These are phyloP conservation scores for Musca vetustissima DNA, from an alignment of 1,140 invertebrate genomes.

Conservation along the genomic window DNA sequence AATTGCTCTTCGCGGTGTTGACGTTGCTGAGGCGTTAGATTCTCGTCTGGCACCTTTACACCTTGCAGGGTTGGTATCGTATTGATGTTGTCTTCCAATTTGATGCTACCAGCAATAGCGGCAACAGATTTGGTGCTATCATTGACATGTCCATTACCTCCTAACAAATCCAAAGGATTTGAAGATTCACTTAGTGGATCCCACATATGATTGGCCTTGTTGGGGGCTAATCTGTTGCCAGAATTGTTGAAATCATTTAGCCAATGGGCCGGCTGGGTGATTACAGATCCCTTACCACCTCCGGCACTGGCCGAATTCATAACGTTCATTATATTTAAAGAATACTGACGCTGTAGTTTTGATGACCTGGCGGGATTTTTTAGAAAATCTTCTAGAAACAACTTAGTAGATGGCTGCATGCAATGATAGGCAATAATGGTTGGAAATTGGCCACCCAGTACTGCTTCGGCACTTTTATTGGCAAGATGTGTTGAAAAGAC, in stretches of 20 bases:
- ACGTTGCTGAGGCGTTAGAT: constrained; percentile 92
- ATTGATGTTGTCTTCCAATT: too few species aligned
- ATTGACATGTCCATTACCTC: too few species aligned
- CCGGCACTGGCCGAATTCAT: constrained; percentile 17
- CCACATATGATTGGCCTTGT: too few species aligned
- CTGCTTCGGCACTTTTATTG: constrained; percentile 92
- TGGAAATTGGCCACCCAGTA: constrained; percentile 83
- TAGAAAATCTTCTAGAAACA: constrained; percentile 86
- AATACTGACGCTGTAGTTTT: constrained; percentile 65
- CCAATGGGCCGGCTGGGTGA: constrained; percentile 26
- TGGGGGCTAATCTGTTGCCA: constrained; percentile 27
- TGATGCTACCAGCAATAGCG: too few species aligned
- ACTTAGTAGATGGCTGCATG: constrained; percentile 91
- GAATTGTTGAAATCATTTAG: constrained; percentile 22
- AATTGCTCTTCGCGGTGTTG: constrained; percentile 91
- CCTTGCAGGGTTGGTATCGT: constrained; percentile 66
- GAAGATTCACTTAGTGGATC: too few species aligned
- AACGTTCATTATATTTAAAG: constrained; percentile 31
- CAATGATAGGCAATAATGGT: constrained; percentile 95
- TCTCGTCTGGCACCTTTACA: constrained; percentile 93
- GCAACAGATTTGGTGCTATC: too few species aligned
- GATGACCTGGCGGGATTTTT: constrained; percentile 88
- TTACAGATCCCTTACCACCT: constrained; percentile 12
- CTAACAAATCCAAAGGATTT: too few species aligned
- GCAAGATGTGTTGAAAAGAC: constrained; percentile 93